Base-by-base conservation (phyloP, 2,113 vertebrate genomes). In the Mormoops blainvillei region DNA sequence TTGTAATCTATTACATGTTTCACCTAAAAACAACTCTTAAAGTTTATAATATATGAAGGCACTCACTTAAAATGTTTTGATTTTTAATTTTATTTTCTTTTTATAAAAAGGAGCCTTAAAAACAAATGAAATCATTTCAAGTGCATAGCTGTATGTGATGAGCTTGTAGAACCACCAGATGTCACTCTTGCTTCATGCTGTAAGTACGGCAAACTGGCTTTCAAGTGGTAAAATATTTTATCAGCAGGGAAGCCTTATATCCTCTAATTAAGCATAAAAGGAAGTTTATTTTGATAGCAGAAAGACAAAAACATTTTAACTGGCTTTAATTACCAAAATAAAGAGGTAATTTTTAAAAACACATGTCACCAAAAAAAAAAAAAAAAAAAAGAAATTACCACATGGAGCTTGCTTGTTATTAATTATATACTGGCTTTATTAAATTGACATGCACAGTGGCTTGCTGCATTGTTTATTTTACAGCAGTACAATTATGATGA, bases 121-220 rank as follows among this genome's bases (percentile, higher is more conserved):
- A 82, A 74, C 22, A 82, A 58, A 73, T 50, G 7, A 82, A 91
- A 45, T 50, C 50, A 80, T 84, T 96, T 50, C 22, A 80, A 50
- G 48, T 11, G 43, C 68, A 50, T 12, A 76, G 11, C 22, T 89
- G 38, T 58, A 74, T 91, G 85, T 88, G 9, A 61, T 97, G 56
- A 97, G 45, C 82, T 26, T n/a, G 48, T 26, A 11, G 1, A 0
- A 76, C 56, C 98, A 95, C 97, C 86, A 96, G 97, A 81, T 98
- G 98, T 97, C 98, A 95, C 91, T 89, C 20, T 96, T 97, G 97
- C 58, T 97, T 98, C 85, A 48, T 63, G 6, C 20, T 91, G 74
- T 84, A 48, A 93, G 33, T 56, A 38, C 19, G 50, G 18, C 24
- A 1, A 54, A 16, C 83, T 50, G 43, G 20, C 74, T 91, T 98